Base-by-base conservation (phyloP, 53 echinoderm and acorn worm species). In the Paracentrotus lividus region DNA sequence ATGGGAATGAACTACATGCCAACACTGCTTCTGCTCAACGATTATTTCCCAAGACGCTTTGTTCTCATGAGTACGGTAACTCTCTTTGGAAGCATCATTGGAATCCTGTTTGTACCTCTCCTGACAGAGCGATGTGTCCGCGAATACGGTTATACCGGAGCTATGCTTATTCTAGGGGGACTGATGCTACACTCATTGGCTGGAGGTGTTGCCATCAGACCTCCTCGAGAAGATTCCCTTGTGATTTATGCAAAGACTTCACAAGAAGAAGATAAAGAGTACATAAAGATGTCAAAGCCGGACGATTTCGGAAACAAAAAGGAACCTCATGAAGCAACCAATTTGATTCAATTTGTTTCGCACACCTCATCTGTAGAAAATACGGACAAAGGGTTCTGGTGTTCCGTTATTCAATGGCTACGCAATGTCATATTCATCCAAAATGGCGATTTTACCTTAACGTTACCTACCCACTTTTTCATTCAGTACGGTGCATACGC, bases 1-100 rank as follows among this genome's bases (percentile, higher is more conserved):
- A 67, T 67, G 67, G 67, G 31, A 9, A 67, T 33, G 34, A 67
- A 33, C 67, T 77, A 18, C 77, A 77, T 77, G 77, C 77, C 77
- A 9, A 29, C 38, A 4, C 8, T 77, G 21, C 77, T 77, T 14
- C 20, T 40, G 77, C 20, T 77, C 40, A 77, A 77, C 10, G 21
- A 77, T 20, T 77, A 15, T 42, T 77, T 77, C 20, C 77, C 42
- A 15, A 77, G 42, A 4, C 6, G 42, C 24, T 42, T 77, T 1
- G 42, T 77, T 40, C 77, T 77, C 40, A 77, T 77, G 42, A 21
- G 9, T 32, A 77, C 40, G 3, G 42, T 77, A 4, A 21, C 77
- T 42, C 77, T 42, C 40, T 42, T 40, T 3, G 42, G 77, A 20
- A 20, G 42, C 18, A 77, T 42, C 14, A 21, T 42, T 23, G 77